Evolutionary conservation across 1,140 invertebrate genomes (phyloP), one percentile per base, ranked within the genome.

Genomic region (Diabrotica undecimpunctata): DNA sequence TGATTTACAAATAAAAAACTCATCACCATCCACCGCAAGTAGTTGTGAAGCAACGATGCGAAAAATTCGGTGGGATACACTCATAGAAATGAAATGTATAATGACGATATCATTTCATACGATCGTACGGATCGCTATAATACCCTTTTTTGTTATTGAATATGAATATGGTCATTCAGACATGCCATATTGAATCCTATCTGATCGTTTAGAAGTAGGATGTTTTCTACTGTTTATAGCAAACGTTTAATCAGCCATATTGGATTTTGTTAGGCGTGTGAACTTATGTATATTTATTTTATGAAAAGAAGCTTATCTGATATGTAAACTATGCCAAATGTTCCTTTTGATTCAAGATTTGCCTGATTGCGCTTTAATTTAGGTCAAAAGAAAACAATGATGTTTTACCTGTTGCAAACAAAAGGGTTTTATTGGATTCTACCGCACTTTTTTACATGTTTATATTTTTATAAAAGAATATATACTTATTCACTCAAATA

Each of bases 101-200:
- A 37, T 57, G 37, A 37, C 37, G 59, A 61, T 61, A n/a, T 52
- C 25, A 61, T 61, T 39, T 13, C 8, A 52, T 39, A 61, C 35
- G 36, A 61, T 61, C 38, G 13, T 59, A 12, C 41, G 38, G 57
- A 39, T 59, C 57, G 52, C 13, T 36, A 61, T 46, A 61, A 61
- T 61, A 36, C 59, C 59, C 14, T 58, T 12, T 39, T 37, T 38
- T 12, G 41, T 35, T 51, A 61, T 61, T 61, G 41, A 61, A 61
- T 61, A 61, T 61, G 59, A 61, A 61, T 61, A 61, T 61, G 59
- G 50, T 61, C 59, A 51, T 61, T 61, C 59, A 61, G 7, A 51
- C 50, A 52, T 51, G 14, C 46, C 46, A 10, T 41, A 61, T 35
- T 61, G 59, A 61, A 61, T 61, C 59, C n/a, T 61, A 61, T 61